Base-by-base conservation (phyloP, 2,888 invertebrate genomes). In the Harpalus rufipes region DNA sequence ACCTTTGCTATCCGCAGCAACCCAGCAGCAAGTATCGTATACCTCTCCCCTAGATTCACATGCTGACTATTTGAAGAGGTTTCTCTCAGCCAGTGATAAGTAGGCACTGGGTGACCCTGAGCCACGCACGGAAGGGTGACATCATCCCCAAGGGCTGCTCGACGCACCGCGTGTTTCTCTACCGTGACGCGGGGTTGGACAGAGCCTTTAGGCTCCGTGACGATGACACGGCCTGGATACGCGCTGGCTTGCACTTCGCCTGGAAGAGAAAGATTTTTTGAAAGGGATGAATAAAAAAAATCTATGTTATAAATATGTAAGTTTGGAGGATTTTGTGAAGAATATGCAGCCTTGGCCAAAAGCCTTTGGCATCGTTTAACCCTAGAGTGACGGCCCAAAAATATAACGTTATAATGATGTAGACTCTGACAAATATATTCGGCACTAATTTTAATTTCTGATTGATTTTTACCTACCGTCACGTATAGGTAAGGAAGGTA, bases 101-200 rank as follows among this genome's bases (percentile, higher is more conserved):
- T 94, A 85, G 96, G 96, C 85, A 96, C 95, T 4, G 96, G 96
- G 93, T 95, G 95, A 86, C 96, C 96, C 91, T 96, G 96, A 82
- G 96, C 96, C 41, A 95, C 95, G 90, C 96, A 96, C 68, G 96
- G 95, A 87, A 96, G 91, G 87, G 94, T 94, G 88, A 95, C 94
- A 90, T 95, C 95, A 86, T 94, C 95, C 56, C 96, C 96, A 86
- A 94, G 93, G 86, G 93, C 94, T 86, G 94, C 94, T 88, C 94
- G 93, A 85, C 94, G 93, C 87, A 93, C 92, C 88, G 94, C 93
- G 89, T 95, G 95, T 88, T 95, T 94, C 90, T 95, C 95, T 78
- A 95, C 94, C 68, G 94, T 94, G 87, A 95, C 93, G 85, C 96
- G 93, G 61, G 96, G 96, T 88, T 95, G 94, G 86, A 95, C 95